Conservation (phyloP, 2,113 vertebrate species). For the mouse (Mus musculus) region DNA sequence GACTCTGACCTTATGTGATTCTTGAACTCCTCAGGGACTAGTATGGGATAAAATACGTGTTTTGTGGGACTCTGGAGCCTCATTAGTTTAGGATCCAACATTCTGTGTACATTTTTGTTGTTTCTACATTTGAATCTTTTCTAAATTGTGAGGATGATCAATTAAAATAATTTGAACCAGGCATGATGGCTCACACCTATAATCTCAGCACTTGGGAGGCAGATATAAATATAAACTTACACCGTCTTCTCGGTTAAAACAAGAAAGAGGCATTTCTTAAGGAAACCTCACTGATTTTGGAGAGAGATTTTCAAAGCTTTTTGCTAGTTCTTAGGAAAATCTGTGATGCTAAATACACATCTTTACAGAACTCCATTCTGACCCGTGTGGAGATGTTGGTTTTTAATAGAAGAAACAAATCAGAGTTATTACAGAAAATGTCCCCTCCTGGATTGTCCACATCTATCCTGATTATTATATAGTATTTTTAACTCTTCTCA, state of each 20-base stretch:
- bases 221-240: not conserved
- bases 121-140: not conserved
- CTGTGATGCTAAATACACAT: not conserved
- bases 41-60: not conserved
- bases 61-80: not conserved
- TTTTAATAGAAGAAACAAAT: not conserved
- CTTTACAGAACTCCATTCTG: not conserved
- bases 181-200: not conserved
- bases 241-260: not conserved
- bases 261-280: conserved; percentile 13
- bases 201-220: not conserved
- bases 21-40: not conserved
- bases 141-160: not conserved
- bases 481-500: conserved; percentile 21
- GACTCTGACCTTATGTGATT: not conserved
- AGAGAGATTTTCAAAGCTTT: not conserved
- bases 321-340: not conserved
- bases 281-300: not conserved
- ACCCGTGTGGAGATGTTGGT: not conserved
- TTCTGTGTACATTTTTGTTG: not conserved
- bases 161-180: not conserved
- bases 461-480: not conserved
- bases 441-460: fast-evolving
- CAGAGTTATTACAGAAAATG: not conserved
- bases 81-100: not conserved